Evolutionary conservation across 1,140 invertebrate genomes (phyloP).

Genomic region (Ditylenchus dipsaci): DNA sequence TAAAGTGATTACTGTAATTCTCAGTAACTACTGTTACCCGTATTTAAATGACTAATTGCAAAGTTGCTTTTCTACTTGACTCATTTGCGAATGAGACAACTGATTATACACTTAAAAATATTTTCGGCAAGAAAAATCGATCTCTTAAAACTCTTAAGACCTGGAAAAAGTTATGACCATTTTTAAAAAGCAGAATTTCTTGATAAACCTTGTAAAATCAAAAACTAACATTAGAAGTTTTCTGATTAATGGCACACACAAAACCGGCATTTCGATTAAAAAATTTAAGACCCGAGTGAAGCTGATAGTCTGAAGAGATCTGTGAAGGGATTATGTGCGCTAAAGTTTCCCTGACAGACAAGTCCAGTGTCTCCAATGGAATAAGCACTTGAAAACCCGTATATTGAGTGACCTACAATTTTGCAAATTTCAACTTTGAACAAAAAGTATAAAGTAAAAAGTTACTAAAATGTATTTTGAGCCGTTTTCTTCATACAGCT

Average conservation of each 20-base stretch:
- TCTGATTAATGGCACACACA: constrained; percentile 1
- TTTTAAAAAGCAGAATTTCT: background rate
- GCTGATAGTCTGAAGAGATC: background rate
- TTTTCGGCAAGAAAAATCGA: background rate
- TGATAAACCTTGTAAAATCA: background rate
- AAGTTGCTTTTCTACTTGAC: too few species aligned
- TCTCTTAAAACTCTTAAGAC: too few species aligned
- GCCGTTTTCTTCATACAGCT: constrained; percentile 3
- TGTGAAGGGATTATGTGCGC: background rate
- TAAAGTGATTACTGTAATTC: too few species aligned
- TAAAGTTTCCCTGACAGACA: constrained; percentile 27
- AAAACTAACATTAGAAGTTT: background rate
- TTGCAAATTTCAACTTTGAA: background rate
- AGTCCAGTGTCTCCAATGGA: constrained; percentile 18
- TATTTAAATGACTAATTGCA: too few species aligned
- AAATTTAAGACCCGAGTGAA: background rate
- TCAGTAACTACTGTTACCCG: too few species aligned
- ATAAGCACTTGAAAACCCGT: constrained; percentile 16
- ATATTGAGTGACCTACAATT: constrained; percentile 20
- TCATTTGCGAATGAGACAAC: too few species aligned
- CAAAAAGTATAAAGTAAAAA: constrained; percentile 16
- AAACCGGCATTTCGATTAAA: constrained; percentile 1
- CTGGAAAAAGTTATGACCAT: too few species aligned
- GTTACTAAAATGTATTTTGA: constrained; percentile 17
- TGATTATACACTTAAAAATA: background rate